These are phyloP conservation scores for Carassius gibelio DNA, from an alignment of 2,113 vertebrate genomes.

Conservation along the genomic window DNA sequence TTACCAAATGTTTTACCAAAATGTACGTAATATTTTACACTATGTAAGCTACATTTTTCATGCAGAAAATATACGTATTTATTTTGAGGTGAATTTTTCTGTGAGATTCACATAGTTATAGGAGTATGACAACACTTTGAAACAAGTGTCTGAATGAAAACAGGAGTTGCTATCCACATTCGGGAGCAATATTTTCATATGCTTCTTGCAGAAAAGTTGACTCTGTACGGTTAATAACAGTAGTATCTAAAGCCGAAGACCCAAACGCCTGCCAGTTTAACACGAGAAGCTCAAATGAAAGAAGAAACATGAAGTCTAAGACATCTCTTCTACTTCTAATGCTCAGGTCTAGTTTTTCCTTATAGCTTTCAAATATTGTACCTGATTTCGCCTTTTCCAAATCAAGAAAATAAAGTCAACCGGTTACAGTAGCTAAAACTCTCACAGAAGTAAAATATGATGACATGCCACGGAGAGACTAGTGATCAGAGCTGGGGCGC, in stretches of 20 bases:
- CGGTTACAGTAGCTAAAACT: background rate
- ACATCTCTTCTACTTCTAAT: background rate
- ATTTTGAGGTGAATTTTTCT: background rate
- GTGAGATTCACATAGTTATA: background rate
- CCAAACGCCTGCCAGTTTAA: background rate
- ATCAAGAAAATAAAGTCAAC: background rate
- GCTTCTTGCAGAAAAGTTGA: background rate
- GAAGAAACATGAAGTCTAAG: background rate
- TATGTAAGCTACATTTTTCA: background rate
- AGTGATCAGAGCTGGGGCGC: background rate
- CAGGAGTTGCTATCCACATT: background rate
- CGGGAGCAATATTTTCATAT: background rate
- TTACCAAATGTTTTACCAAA: background rate
- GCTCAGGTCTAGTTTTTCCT: background rate
- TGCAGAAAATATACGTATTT: background rate
- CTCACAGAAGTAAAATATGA: background rate
- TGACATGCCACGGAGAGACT: background rate
- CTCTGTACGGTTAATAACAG: background rate
- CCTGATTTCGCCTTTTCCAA: background rate
- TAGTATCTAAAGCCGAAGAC: conserved; percentile 2
- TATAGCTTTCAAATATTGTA: background rate
- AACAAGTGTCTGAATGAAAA: conserved; percentile 2
- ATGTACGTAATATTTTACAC: background rate
- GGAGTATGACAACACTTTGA: background rate
- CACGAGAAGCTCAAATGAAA: conserved; percentile 10